Conservation (phyloP, 1,140 invertebrate genomes). For the Leptinotarsa texana region DNA sequence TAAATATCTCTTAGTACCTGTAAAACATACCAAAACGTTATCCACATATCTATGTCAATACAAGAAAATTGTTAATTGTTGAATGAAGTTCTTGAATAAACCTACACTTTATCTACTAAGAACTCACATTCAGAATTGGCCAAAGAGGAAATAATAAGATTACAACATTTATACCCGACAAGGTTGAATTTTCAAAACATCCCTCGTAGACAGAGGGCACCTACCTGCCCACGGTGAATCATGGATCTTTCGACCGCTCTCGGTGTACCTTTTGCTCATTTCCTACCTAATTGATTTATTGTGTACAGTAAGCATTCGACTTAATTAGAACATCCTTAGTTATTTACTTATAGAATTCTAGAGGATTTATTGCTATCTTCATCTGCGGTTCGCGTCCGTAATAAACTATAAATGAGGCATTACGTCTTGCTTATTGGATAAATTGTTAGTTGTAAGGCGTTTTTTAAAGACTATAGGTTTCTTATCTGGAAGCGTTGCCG, state of each 20-base stretch:
- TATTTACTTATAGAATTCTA: conserved; percentile 19
- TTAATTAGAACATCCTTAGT: conserved; percentile 18
- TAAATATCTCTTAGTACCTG: too few relatives aligned
- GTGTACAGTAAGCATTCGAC: conserved; percentile 18
- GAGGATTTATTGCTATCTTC: conserved; percentile 21
- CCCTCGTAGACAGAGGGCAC: background rate
- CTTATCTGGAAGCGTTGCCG: conserved; percentile 11
- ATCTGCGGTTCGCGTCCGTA: conserved; percentile 13
- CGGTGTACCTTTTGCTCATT: conserved; percentile 1
- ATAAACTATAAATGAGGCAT: conserved; percentile 22
- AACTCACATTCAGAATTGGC: too few relatives aligned
- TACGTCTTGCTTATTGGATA: conserved; percentile 18
- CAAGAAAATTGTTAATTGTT: too few relatives aligned
- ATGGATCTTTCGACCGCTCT: background rate
- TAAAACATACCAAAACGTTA: too few relatives aligned
- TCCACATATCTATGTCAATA: too few relatives aligned
- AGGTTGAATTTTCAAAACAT: background rate
- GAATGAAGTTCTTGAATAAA: too few relatives aligned
- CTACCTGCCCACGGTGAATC: background rate
- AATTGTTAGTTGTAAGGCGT: conserved; percentile 15
- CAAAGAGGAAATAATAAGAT: too few relatives aligned
- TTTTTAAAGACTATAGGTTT: conserved; percentile 12
- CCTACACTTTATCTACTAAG: too few relatives aligned
- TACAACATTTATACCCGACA: background rate
- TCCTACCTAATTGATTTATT: conserved; percentile 18